A percentile compares a stretch with the other conserved stretches of the same genome.
These are phyloP conservation scores for Lycaena phlaeas DNA, from an alignment of 2,888 invertebrate genomes.

Conservation along the genomic window DNA sequence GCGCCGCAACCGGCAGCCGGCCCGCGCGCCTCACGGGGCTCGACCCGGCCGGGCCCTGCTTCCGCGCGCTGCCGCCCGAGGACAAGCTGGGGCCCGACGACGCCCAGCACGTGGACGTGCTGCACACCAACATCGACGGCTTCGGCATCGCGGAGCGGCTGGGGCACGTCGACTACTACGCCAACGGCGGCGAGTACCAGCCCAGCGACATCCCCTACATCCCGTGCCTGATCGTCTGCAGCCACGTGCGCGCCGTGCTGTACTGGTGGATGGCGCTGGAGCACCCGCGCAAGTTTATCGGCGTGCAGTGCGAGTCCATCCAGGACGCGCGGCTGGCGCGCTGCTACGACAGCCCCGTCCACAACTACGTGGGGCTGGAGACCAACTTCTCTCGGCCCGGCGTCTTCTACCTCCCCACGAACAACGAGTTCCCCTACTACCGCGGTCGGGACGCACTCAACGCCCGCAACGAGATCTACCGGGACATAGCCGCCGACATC, in stretches of 20 bases:
- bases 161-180: slow-evolving; percentile 56
- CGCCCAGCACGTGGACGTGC: slow-evolving; percentile 40
- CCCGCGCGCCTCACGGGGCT: slow-evolving; percentile 46
- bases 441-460: slow-evolving; percentile 46
- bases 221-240: slow-evolving; percentile 52
- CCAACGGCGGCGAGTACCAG: slow-evolving; percentile 58
- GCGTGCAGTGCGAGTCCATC: slow-evolving; percentile 40
- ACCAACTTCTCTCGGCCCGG: slow-evolving; percentile 45
- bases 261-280: slow-evolving; percentile 61
- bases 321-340: slow-evolving; percentile 51
- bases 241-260: slow-evolving; percentile 39
- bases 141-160: slow-evolving; percentile 55
- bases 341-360: slow-evolving; percentile 42
- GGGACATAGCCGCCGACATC: slow-evolving; percentile 30
- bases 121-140: slow-evolving; percentile 63
- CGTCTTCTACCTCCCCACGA: slow-evolving; percentile 47
- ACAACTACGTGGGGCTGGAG: slow-evolving; percentile 45
- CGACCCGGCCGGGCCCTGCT: slow-evolving; percentile 62
- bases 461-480: slow-evolving; percentile 48
- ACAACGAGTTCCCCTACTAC: slow-evolving; percentile 54
- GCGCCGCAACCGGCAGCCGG: slow-evolving; percentile 40
- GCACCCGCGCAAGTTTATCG: slow-evolving; percentile 55
- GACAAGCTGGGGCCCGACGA: slow-evolving; percentile 37
- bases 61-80: slow-evolving; percentile 33
- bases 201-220: slow-evolving; percentile 47